phyloP scores from a whole-genome alignment of 2,888 invertebrate genomes.

The Microctonus hyperodae region DNA sequence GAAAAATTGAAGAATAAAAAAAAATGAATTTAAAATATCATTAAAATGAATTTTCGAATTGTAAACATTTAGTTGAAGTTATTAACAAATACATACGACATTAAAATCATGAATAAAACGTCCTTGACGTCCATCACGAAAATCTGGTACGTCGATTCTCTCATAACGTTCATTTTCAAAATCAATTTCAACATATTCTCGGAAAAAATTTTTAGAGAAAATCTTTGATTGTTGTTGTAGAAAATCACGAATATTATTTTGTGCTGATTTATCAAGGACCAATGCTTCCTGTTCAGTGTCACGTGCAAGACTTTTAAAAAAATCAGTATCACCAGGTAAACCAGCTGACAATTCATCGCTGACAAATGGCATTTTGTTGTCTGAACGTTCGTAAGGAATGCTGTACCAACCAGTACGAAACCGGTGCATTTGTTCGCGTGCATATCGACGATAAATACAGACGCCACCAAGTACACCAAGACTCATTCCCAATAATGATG shows the following conservation, averaged over 20 bases:
- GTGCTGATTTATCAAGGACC: conserved; percentile 37
- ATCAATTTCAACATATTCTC: conserved; percentile 84
- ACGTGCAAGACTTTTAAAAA: conserved; percentile 46
- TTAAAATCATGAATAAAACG: conserved; percentile 94
- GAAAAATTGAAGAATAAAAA: conserved; percentile 13
- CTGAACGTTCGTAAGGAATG: conserved; percentile 67
- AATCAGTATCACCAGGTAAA: conserved; percentile 46
- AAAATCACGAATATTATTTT: conserved; percentile 36
- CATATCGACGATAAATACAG: conserved; percentile 78
- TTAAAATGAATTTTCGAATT: not conserved
- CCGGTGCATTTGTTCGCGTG: conserved; percentile 69
- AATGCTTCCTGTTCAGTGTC: conserved; percentile 42
- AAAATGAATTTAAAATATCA: not conserved
- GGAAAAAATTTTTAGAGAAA: conserved; percentile 70
- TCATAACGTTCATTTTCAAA: conserved; percentile 76
- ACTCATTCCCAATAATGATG: conserved; percentile 76
- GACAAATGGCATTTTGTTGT: conserved; percentile 46
- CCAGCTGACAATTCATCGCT: conserved; percentile 46
- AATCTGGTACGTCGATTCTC: conserved; percentile 86
- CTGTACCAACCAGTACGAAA: conserved; percentile 74
- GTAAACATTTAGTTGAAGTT: not conserved
- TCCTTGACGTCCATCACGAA: conserved; percentile 80
- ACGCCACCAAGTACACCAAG: conserved; percentile 74
- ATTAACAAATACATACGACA: conserved; percentile 64
- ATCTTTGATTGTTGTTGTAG: conserved; percentile 35